Evolutionary conservation across 2,113 vertebrate genomes (phyloP).

Genomic region (Eudyptes chrysolophus): DNA sequence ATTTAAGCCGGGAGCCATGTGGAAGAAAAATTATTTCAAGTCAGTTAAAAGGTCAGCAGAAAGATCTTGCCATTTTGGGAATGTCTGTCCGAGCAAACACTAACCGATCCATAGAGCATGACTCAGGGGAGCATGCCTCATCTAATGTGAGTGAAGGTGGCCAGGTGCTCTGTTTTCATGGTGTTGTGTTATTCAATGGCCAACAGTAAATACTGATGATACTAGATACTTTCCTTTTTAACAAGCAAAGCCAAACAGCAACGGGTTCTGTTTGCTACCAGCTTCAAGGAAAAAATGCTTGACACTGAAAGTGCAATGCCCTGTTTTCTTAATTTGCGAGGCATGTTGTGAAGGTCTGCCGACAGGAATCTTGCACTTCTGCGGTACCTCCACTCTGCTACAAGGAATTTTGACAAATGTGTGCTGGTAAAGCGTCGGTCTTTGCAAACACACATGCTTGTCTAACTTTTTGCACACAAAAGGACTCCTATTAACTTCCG

Average conservation of each 20-base stretch:
- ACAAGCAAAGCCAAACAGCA: not conserved
- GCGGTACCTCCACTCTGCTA: not conserved
- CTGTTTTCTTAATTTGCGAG: not conserved
- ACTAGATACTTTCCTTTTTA: not conserved
- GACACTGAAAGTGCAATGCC: not conserved
- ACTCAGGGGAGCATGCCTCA: not conserved
- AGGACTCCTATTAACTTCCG: accelerated
- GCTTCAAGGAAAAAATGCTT: not conserved
- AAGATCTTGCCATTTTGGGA: not conserved
- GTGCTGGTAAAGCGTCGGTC: accelerated
- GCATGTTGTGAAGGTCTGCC: not conserved
- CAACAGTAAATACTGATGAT: not conserved
- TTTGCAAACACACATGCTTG: not conserved
- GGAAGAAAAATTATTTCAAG: not conserved
- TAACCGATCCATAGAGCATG: not conserved
- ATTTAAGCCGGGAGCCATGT: not conserved
- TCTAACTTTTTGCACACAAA: not conserved
- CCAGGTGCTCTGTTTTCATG: not conserved
- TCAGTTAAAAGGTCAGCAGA: not conserved
- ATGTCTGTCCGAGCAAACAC: not conserved
- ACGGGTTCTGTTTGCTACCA: not conserved
- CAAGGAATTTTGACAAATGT: not conserved
- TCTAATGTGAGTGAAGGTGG: not conserved
- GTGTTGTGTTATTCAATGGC: not conserved
- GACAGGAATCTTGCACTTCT: not conserved